Conservation (phyloP, 2,888 invertebrate species). For the Hermaeophaga mercurialis region DNA sequence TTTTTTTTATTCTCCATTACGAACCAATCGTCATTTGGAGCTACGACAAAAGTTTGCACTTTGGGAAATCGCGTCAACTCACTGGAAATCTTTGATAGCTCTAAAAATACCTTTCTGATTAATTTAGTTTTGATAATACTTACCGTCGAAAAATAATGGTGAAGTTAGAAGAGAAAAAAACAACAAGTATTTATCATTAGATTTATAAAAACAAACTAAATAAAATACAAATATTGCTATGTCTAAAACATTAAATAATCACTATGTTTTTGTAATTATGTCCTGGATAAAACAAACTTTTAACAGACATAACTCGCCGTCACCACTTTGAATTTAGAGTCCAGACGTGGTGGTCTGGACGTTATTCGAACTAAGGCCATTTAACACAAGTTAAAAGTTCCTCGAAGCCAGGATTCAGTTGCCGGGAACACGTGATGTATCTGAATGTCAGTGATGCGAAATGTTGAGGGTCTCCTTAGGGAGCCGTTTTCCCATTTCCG, state of each 20-base stretch:
- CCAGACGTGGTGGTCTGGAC: constrained; percentile 13
- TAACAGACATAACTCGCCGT: constrained; percentile 6
- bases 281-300: not conserved
- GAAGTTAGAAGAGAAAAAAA: too few relatives aligned
- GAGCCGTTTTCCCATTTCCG: constrained; percentile 25
- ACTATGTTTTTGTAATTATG: too few relatives aligned
- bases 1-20: constrained; percentile 5
- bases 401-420: constrained; percentile 40
- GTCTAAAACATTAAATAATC: too few relatives aligned
- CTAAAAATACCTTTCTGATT: constrained; percentile 12
- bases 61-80: constrained; percentile 2
- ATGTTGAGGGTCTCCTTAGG: constrained; percentile 29
- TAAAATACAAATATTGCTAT: too few relatives aligned
- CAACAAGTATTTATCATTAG: too few relatives aligned
- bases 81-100: constrained; percentile 2
- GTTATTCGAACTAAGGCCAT: constrained; percentile 40
- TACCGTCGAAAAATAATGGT: too few relatives aligned
- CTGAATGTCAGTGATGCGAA: constrained; percentile 41
- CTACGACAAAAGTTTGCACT: constrained; percentile 22
- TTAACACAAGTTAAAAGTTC: constrained; percentile 46
- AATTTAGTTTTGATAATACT: constrained; percentile 6
- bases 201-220: too few relatives aligned
- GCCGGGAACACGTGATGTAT: constrained; percentile 41
- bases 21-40: not conserved
- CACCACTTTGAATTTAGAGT: constrained; percentile 14